These are phyloP conservation scores for Phylloscopus collybita DNA, from an alignment of 2,797 vertebrate species.

Conservation along the genomic window DNA sequence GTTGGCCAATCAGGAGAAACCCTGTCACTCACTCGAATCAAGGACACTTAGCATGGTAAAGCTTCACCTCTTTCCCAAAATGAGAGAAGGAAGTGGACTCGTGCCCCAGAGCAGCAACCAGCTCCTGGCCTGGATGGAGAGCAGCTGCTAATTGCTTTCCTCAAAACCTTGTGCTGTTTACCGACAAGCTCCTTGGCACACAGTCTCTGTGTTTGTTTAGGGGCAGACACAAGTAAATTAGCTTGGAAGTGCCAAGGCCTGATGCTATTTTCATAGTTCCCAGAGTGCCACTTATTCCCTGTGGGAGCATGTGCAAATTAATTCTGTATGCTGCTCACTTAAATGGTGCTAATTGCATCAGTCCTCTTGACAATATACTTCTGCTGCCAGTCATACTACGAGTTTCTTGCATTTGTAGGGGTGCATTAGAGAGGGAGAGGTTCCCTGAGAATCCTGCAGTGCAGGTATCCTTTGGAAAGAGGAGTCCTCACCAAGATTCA, in stretches of 20 bases:
- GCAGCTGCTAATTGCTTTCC: conserved; percentile 54
- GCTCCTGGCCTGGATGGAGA: neutral
- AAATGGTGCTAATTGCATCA: conserved; percentile 48
- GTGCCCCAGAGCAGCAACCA: neutral
- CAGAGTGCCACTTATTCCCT: conserved; percentile 38
- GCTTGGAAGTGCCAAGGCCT: conserved; percentile 16
- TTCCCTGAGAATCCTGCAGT: neutral
- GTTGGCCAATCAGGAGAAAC: neutral
- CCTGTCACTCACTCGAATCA: neutral
- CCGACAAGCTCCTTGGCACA: conserved; percentile 43
- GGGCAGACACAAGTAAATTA: conserved; percentile 48
- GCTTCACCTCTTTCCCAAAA: neutral
- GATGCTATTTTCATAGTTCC: conserved; percentile 31
- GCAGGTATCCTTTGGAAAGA: neutral
- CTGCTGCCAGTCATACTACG: neutral
- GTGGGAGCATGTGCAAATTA: conserved; percentile 64
- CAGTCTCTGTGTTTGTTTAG: conserved; percentile 37
- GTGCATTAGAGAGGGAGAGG: neutral
- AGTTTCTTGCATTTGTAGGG: neutral
- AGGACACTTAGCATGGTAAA: neutral
- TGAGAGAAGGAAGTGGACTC: neutral
- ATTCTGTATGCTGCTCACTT: conserved; percentile 61
- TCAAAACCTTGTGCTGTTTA: conserved; percentile 37
- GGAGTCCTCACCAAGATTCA: neutral
- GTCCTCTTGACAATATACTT: conserved; percentile 2